Base-by-base conservation (phyloP, 2,888 invertebrate species). In the Gastracanthus pulcherrimus region DNA sequence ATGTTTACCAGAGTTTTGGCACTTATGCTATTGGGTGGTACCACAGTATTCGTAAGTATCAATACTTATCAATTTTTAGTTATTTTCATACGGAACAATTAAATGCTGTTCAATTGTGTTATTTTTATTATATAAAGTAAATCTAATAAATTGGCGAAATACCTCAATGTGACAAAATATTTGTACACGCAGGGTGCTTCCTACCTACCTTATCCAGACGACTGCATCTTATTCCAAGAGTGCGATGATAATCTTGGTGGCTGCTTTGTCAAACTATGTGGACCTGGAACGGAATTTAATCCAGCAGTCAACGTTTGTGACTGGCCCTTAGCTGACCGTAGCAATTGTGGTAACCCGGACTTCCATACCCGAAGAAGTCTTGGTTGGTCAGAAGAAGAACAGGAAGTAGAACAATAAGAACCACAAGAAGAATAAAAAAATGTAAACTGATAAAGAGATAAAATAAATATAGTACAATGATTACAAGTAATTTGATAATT, bases 241-340 rank as follows among this genome's bases (percentile, higher is more conserved):
- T 58, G 58, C 29, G 58, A 58, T 23, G 58, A 9, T 0, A 0
- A 9, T 13, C n/a, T 23, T 0, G n/a, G 87, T 76, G 88, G 87
- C n/a, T 88, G 88, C 58, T 87, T 88, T 51, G n/a, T 87, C 1
- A 51, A 84, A 48, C 72, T 19, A 9, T 88, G 88, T 48, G 87
- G 87, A 1, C 19, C 55, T 16, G 89, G 88, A 72, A 88, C 87
- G 0, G 87, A 88, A 81, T 88, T 88, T 26, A 88, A 88, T 80
- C 88, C 88, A 23, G 66, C 75, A 5, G 83, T 87, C 64, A 34
- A 51, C n/a, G 84, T 86, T 4, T 88, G 88, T 69, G 87, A 88
- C 67, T 88, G 23, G 23, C 51, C 23, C 51, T 51, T 51, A 19
- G 51, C 51, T 51, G 51, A 23, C 86, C 76, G 87, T 87, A 26